Conservation (phyloP, 2,888 invertebrate species). For the Leptopilina drosophilae region DNA sequence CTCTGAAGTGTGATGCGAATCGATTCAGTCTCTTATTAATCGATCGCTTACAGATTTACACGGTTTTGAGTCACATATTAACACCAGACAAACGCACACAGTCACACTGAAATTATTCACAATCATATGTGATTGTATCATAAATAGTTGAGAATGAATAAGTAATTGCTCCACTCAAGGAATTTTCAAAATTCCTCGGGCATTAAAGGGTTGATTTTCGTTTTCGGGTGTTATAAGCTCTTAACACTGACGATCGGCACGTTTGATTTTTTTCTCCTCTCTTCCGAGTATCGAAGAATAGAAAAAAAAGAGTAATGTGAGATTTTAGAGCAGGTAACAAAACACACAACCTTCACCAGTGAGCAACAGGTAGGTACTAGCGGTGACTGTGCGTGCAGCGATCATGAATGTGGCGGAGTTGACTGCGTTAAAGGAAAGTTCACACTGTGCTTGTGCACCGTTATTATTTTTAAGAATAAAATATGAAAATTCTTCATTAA, state of each 20-base stretch:
- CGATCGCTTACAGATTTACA: constrained; percentile 29
- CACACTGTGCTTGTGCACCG: constrained; percentile 42
- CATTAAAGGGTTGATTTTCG: neutral
- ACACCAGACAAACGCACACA: constrained; percentile 12
- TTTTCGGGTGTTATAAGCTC: neutral
- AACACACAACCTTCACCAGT: constrained; percentile 56
- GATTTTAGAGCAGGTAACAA: constrained; percentile 50
- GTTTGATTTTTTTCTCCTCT: constrained; percentile 2
- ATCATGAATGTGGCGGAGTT: constrained; percentile 47
- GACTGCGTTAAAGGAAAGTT: constrained; percentile 49
- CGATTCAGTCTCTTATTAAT: constrained; percentile 14
- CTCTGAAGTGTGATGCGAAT: constrained; percentile 1
- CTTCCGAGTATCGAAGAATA: neutral
- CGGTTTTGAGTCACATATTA: constrained; percentile 24
- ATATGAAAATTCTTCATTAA: neutral
- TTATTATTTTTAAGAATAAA: constrained; percentile 5
- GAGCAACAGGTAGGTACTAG: constrained; percentile 70
- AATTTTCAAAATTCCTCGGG: constrained; percentile 16
- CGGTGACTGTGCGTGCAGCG: constrained; percentile 50
- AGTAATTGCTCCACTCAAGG: constrained; percentile 5
- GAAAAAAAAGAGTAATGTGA: constrained; percentile 28
- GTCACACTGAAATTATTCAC: constrained; percentile 33
- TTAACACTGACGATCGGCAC: constrained; percentile 24
- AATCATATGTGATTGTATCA: neutral
- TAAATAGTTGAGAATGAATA: neutral